Conservation (phyloP, 37 sponge, comb jelly and placozoan genomes). For the Oopsacas minuta region DNA sequence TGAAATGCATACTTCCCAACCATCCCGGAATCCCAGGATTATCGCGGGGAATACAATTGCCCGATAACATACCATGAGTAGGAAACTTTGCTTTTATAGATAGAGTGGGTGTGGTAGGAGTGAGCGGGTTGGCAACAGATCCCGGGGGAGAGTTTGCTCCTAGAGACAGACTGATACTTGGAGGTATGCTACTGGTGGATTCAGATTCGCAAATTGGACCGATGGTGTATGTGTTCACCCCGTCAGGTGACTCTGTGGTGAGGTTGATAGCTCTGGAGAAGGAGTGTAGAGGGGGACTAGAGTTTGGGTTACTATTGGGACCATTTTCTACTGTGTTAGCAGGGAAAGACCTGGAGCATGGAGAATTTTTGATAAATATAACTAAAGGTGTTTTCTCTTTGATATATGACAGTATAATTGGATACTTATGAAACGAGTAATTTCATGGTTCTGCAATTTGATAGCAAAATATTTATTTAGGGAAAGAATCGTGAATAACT, state of each 20-base stretch:
- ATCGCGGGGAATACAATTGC: not conserved
- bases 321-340: too few relatives aligned
- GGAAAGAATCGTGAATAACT: too few relatives aligned
- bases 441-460: too few relatives aligned
- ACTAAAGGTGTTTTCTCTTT: too few relatives aligned
- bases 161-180: not conserved
- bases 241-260: not conserved
- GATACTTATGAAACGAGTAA: too few relatives aligned
- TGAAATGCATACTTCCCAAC: not conserved
- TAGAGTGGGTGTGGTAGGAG: not conserved
- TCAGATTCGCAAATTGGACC: not conserved
- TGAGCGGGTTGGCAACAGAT: constrained; percentile 12
- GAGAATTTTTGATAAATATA: too few relatives aligned
- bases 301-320: not conserved
- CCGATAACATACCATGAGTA: not conserved
- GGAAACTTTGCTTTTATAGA: constrained; percentile 2
- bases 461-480: too few relatives aligned
- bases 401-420: too few relatives aligned
- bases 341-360: too few relatives aligned
- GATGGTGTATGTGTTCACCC: not conserved
- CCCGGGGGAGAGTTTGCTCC: not conserved
- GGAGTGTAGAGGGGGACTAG: not conserved
- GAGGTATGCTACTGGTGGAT: too few relatives aligned
- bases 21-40: too few relatives aligned
- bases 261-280: not conserved